Percentiles rank a stretch among this genome's conserved stretches.
Conservation (phyloP, 2,888 invertebrate species). For the Escarpia spicata region DNA sequence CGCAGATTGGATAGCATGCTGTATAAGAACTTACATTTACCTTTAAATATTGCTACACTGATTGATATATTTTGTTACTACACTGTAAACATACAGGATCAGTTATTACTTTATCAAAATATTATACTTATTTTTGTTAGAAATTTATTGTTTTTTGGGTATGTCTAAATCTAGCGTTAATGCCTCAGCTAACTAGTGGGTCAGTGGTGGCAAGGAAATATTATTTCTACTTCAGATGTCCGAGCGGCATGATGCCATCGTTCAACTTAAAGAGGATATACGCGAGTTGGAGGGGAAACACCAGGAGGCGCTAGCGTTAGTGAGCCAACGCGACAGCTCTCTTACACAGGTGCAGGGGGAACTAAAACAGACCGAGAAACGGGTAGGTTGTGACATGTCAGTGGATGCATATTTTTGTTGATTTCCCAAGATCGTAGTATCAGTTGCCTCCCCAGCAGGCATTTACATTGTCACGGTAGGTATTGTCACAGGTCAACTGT, state of each 20-base stretch:
- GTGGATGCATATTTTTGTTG: not conserved
- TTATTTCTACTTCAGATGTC: conserved; percentile 48
- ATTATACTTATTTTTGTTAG: not conserved
- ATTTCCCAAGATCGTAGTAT: too few species aligned
- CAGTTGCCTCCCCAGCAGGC: too few species aligned
- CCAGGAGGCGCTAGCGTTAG: conserved; percentile 54
- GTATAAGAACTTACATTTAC: too few species aligned
- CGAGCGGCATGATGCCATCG: conserved; percentile 58
- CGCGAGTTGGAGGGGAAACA: conserved; percentile 59
- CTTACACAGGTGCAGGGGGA: conserved; percentile 59
- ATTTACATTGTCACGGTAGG: too few species aligned
- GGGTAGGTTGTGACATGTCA: conserved; percentile 39
- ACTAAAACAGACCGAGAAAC: conserved; percentile 48
- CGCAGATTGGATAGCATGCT: too few species aligned
- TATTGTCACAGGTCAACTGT: too few species aligned
- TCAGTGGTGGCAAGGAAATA: not conserved
- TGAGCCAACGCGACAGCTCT: conserved; percentile 57
- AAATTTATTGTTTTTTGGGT: not conserved
- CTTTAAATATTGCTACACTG: too few species aligned
- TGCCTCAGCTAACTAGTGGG: not conserved
- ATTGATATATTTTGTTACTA: not conserved
- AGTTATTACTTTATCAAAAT: not conserved
- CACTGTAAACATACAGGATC: not conserved
- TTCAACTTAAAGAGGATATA: conserved; percentile 54
- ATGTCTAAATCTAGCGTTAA: not conserved